These are phyloP conservation scores for Hyposmocoma kahamanoa DNA, from an alignment of 1,140 invertebrate genomes.

Conservation along the genomic window DNA sequence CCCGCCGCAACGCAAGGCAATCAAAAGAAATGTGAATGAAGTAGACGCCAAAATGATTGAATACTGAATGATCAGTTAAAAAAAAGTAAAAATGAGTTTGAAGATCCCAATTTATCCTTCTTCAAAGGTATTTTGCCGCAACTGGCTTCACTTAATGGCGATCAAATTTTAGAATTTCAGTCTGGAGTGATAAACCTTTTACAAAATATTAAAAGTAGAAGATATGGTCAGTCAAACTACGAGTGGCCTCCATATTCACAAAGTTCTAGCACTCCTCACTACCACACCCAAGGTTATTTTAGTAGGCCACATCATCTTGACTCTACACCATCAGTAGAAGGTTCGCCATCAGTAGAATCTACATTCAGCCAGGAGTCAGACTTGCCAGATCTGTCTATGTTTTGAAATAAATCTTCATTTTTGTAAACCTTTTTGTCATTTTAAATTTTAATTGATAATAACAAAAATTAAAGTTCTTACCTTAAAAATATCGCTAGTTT, in stretches of 20 bases:
- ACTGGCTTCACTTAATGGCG: constrained; percentile 6
- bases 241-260: constrained; percentile 6
- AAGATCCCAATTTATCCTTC: constrained; percentile 10
- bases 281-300: constrained; percentile 8
- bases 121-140: constrained; percentile 11
- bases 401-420: constrained; percentile 5
- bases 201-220: constrained; percentile 6
- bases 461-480: constrained; percentile 16
- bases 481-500: constrained; percentile 21
- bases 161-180: constrained; percentile 11
- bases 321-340: constrained; percentile 6
- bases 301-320: constrained; percentile 5
- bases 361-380: constrained; percentile 7
- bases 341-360: constrained; percentile 13
- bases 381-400: constrained; percentile 14
- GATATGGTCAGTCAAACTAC: constrained; percentile 8
- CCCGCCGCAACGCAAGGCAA: neutral
- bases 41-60: constrained; percentile 4
- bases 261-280: constrained; percentile 7
- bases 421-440: constrained; percentile 8
- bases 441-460: neutral
- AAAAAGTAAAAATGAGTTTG: constrained; percentile 3
- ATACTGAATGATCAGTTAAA: constrained; percentile 5
- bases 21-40: constrained; percentile 7
- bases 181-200: constrained; percentile 10